Percentiles rank a stretch among this genome's conserved stretches.
Conservation (phyloP, 1,140 invertebrate species). For the Maniola jurtina region DNA sequence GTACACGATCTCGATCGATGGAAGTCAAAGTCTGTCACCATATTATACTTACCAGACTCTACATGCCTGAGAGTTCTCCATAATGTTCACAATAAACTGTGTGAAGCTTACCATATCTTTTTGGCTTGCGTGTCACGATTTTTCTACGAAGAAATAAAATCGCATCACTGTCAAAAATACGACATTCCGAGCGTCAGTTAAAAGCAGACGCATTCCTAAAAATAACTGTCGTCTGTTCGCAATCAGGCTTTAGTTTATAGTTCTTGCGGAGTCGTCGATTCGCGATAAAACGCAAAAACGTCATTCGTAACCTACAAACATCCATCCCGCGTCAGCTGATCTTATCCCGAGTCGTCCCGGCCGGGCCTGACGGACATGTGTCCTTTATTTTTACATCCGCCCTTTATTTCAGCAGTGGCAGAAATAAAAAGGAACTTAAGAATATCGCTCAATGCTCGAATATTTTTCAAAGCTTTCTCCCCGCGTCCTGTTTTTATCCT, state of each 20-base stretch:
- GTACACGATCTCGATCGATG: too few relatives aligned
- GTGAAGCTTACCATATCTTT: too few relatives aligned
- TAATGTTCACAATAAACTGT: too few relatives aligned
- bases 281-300: slow-evolving; percentile 12
- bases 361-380: slow-evolving; percentile 30
- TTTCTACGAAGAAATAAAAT: background rate
- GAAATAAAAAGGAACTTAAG: slow-evolving; percentile 62
- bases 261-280: background rate
- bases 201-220: background rate
- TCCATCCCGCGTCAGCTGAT: slow-evolving; percentile 23
- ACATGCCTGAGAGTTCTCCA: too few relatives aligned
- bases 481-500: slow-evolving; percentile 77
- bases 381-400: slow-evolving; percentile 44
- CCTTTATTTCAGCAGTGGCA: slow-evolving; percentile 41
- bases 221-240: background rate
- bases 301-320: slow-evolving; percentile 16
- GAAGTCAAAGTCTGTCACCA: too few relatives aligned
- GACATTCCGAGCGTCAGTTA: too few relatives aligned
- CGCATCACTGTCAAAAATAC: background rate
- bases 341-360: slow-evolving; percentile 19
- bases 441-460: slow-evolving; percentile 69
- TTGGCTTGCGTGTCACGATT: too few relatives aligned
- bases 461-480: slow-evolving; percentile 76
- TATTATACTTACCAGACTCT: too few relatives aligned
- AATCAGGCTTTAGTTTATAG: background rate